Base-by-base conservation (phyloP, 2,113 vertebrate species). In the Electrona antarctica region DNA sequence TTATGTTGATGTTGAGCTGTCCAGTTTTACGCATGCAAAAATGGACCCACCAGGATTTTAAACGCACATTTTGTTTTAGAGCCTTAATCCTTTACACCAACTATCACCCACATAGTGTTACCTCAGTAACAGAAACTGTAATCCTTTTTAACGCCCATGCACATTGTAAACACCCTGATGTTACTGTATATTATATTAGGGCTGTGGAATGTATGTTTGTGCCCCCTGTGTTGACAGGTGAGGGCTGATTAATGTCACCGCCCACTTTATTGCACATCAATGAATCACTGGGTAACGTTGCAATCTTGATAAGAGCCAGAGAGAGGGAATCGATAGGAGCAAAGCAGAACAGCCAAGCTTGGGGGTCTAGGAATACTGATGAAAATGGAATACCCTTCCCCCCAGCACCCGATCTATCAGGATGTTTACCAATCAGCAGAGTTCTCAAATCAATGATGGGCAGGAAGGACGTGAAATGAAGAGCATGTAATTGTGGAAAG, bases 301-400 rank as follows among this genome's bases (percentile, higher is more conserved):
- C 87, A 92, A 90, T 90, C 89, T 91, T 87, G 87, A 90, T 91
- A 91, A 91, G 82, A 91, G 91, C 88, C 80, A 82, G 73, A 73
- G 80, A 85, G 82, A 76, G 73, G 67, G 64, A 85, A 89, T 92
- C 90, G 85, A 91, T 92, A 78, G 56, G 68, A 84, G 74, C 74
- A 68, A 87, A 80, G 83, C 75, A 72, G 76, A 71, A 76, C 84
- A 83, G 73, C 85, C 79, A 56, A 83, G 82, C 76, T 74, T 74
- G 73, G 77, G 85, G 81, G 76, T 88, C 73, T 82, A 77, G 66
- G 69, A 60, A 64, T 64, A 67, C 82, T 85, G 83, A 89, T 83
- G 88, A 85, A 90, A 89, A 87, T 86, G 76, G 67, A 88, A 57
- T 41, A 69, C 75, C 66, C 14, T 88, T 3, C 33, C 33, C 33